Base-by-base conservation (phyloP, 1,140 invertebrate species). In the Magallana angulata region DNA sequence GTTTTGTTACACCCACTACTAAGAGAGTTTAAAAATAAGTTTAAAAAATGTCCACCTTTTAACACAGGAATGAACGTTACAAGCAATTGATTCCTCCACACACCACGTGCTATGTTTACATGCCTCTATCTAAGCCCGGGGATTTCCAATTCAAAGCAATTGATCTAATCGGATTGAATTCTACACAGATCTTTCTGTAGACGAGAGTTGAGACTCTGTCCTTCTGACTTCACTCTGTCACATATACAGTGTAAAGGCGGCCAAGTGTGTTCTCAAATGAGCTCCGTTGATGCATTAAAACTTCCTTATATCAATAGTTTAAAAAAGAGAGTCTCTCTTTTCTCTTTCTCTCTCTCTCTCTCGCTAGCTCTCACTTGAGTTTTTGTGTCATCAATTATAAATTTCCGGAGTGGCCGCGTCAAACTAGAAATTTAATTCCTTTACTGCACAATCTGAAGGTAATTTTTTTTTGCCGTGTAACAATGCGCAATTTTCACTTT, bases 101-200 rank as follows among this genome's bases (percentile, higher is more conserved):
- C 6, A 71, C 68, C 68, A 71, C 68, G 68, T 71, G 68, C 24
- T 30, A 7, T 30, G 68, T 30, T 71, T 71, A 71, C 68, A 71
- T 71, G 68, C 11, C 24, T 71, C 24, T 30, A 18, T 71, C 68
- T 71, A 71, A 30, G 36, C 14, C 24, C 24, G 68, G 68, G 68
- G 68, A 71, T 71, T 71, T 71, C 68, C 68, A 71, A 71, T 71
- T 48, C 68, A 71, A 71, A 71, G 68, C 68, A 71, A 71, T 71
- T 71, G 68, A 71, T 71, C 68, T 71, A 71, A 71, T 71, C 68
- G 68, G 68, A 71, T 71, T 71, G 8, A 30, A 71, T 24, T 36
- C 18, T 11, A 30, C 24, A 30, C 5, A 11, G 24, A 71, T 71
- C 24, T 24, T 71, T 36, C 36, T 36, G 36, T 36, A 36, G 36